Conservation (phyloP, 2,797 vertebrate genomes). For the Sebastes trivittatus region DNA sequence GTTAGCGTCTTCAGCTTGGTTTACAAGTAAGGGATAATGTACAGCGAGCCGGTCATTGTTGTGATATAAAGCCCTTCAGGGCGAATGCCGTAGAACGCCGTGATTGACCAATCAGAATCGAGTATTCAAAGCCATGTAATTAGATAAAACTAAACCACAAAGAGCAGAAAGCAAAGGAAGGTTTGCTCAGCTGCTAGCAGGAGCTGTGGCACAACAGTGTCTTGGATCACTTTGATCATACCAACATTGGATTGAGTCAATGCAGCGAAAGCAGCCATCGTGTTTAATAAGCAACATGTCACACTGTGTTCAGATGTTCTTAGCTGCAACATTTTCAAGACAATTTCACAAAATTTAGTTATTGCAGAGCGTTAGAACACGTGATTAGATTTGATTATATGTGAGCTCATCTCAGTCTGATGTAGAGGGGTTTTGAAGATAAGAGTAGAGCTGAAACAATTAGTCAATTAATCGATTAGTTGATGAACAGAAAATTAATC, state of each 20-base stretch:
- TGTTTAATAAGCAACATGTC: constrained; percentile 35
- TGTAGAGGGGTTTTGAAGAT: not conserved
- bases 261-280: constrained; percentile 41
- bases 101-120: too few species aligned
- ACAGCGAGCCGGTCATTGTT: too few species aligned
- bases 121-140: too few species aligned
- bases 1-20: not conserved
- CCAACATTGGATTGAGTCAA: not conserved
- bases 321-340: not conserved
- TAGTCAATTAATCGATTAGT: not conserved
- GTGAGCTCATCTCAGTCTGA: not conserved
- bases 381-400: not conserved
- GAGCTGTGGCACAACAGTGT: not conserved
- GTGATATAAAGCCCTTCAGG: too few species aligned
- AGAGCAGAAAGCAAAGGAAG: not conserved
- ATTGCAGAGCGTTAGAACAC: not conserved
- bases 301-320: constrained; percentile 23
- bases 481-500: not conserved
- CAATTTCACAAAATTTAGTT: not conserved
- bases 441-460: not conserved
- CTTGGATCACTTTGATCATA: constrained; percentile 22
- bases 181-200: not conserved
- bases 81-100: too few species aligned
- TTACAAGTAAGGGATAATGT: not conserved
- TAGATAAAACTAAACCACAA: not conserved